Percentiles rank a stretch among this genome's conserved stretches.
Evolutionary conservation across 2,797 vertebrate species (phyloP).

Genomic region (Coccyzus lansbergi): DNA sequence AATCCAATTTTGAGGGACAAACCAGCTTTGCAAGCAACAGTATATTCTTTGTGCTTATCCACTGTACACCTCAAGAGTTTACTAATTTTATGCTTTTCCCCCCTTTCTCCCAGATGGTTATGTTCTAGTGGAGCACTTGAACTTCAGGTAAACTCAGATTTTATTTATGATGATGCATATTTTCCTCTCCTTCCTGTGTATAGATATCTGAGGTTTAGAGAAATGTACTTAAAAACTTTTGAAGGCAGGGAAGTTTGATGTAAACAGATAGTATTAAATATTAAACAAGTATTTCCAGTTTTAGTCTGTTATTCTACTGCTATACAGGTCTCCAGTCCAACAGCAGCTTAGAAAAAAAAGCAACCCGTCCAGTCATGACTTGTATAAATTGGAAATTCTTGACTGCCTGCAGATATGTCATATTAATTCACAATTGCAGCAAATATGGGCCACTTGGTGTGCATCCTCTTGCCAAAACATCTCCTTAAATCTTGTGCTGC

Average conservation of each 20-base stretch:
- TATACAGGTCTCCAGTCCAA: background rate
- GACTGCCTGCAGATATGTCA: constrained; percentile 3
- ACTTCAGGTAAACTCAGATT: constrained; percentile 74
- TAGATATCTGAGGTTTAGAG: background rate
- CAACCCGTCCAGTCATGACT: background rate
- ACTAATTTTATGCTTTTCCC: background rate
- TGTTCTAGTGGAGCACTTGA: constrained; percentile 75
- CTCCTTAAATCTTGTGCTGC: background rate
- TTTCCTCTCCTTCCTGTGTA: background rate
- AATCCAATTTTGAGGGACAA: background rate
- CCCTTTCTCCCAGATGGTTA: constrained; percentile 68
- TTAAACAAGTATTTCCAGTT: constrained; percentile 32
- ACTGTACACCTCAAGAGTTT: background rate
- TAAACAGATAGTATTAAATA: constrained; percentile 3
- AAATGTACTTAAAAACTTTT: background rate
- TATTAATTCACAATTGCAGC: constrained; percentile 46
- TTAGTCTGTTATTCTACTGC: background rate
- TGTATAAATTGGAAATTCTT: background rate
- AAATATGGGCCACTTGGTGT: background rate
- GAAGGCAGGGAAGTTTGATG: background rate
- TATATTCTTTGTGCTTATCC: background rate
- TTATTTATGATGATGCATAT: background rate
- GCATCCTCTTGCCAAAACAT: constrained; percentile 9
- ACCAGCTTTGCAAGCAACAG: background rate
- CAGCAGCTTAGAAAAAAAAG: constrained; percentile 18